phyloP scores from a whole-genome alignment of 2,113 vertebrate genomes.

The Anguilla rostrata region DNA sequence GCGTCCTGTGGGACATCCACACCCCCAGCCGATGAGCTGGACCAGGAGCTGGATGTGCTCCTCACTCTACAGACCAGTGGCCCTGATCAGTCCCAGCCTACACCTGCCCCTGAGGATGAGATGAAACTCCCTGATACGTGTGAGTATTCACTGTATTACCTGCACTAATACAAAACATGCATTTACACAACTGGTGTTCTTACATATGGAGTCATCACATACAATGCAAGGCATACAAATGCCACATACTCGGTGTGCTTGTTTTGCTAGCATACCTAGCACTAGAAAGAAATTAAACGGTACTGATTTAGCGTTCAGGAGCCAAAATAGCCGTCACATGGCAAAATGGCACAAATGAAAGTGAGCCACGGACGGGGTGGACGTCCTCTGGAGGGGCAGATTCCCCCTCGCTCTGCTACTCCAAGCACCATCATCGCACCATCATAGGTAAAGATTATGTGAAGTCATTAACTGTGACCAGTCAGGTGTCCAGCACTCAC shows the following conservation, averaged over 20 bases:
- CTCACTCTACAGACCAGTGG: slow-evolving; percentile 75
- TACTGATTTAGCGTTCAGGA: background rate
- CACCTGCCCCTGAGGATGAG: slow-evolving; percentile 33
- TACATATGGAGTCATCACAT: background rate
- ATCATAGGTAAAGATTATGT: background rate
- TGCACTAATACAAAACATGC: background rate
- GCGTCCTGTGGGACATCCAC: background rate
- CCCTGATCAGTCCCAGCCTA: slow-evolving; percentile 24
- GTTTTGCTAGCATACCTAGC: background rate
- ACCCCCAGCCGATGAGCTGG: slow-evolving; percentile 59
- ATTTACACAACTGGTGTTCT: background rate
- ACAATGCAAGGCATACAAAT: no score
- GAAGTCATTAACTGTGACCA: background rate
- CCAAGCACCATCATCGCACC: background rate
- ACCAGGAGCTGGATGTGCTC: slow-evolving; percentile 85
- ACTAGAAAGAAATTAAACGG: background rate
- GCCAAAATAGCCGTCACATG: background rate
- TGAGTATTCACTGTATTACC: slow-evolving; percentile 32
- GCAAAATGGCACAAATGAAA: background rate
- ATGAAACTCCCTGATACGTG: slow-evolving; percentile 25
- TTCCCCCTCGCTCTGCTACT: background rate
- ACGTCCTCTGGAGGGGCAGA: background rate
- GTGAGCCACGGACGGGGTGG: no score
- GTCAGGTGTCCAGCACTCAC: background rate
- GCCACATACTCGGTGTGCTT: background rate